Evolutionary conservation across 2,888 invertebrate genomes (phyloP).

Genomic region (Diaperis boleti): DNA sequence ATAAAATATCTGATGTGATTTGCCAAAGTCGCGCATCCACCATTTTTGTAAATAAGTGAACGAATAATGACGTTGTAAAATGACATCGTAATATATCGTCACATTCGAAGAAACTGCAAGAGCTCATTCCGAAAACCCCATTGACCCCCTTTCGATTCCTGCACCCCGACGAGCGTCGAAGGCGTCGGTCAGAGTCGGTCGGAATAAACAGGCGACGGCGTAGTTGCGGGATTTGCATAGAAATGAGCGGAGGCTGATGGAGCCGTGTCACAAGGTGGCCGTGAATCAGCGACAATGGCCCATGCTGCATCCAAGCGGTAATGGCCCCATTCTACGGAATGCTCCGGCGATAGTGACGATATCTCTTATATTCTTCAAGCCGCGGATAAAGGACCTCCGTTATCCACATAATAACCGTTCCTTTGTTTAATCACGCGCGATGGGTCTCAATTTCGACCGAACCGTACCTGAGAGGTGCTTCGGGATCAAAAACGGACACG

Average conservation of each 20-base stretch:
- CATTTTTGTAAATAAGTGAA: too few species aligned
- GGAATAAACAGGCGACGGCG: conserved; percentile 39
- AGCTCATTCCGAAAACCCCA: too few species aligned
- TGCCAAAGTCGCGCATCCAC: too few species aligned
- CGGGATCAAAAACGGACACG: conserved; percentile 4
- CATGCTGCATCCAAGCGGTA: conserved; percentile 47
- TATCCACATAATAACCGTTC: conserved; percentile 31
- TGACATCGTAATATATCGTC: too few species aligned
- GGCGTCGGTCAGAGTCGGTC: conserved; percentile 15
- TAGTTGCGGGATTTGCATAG: conserved; percentile 62
- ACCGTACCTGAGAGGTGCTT: conserved; percentile 20
- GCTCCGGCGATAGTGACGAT: conserved; percentile 41
- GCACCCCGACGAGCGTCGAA: conserved; percentile 5
- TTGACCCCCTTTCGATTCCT: too few species aligned
- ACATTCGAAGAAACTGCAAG: too few species aligned
- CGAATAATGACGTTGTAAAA: too few species aligned
- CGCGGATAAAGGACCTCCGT: conserved; percentile 32
- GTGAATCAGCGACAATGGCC: conserved; percentile 63
- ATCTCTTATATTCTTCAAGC: conserved; percentile 39
- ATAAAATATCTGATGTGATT: too few species aligned
- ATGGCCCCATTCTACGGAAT: conserved; percentile 43
- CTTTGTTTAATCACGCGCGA: conserved; percentile 34
- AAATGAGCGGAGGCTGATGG: conserved; percentile 65
- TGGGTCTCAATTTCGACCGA: conserved; percentile 23
- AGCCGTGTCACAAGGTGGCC: conserved; percentile 66